These are phyloP conservation scores for Planococcus citri DNA, from an alignment of 1,140 invertebrate species.

Conservation along the genomic window DNA sequence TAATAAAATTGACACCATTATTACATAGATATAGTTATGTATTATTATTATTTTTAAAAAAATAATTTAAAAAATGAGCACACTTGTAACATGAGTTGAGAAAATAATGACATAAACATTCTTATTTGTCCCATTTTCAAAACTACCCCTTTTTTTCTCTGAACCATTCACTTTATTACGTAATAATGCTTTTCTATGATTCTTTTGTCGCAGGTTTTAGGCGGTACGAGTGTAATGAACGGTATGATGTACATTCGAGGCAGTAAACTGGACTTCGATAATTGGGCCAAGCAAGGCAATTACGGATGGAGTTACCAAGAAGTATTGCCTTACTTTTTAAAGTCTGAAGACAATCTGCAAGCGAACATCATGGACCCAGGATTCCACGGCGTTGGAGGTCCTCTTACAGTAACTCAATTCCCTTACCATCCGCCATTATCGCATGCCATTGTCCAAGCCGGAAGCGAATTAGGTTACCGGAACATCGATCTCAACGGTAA, in stretches of 20 bases:
- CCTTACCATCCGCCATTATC: constrained; percentile 75
- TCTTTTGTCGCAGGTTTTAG: constrained; percentile 47
- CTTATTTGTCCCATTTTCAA: no score
- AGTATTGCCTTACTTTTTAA: constrained; percentile 75
- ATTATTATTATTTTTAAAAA: no score
- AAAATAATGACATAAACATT: no score
- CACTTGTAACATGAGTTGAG: no score
- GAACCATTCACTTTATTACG: no score
- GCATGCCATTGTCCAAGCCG: constrained; percentile 65
- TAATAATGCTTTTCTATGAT: no score
- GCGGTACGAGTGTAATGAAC: constrained; percentile 87
- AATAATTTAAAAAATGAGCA: no score
- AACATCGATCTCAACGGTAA: constrained; percentile 73
- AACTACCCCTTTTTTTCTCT: no score
- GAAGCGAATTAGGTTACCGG: constrained; percentile 35
- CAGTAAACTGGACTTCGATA: constrained; percentile 76
- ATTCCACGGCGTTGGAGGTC: constrained; percentile 63
- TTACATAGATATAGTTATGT: no score
- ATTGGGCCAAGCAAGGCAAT: constrained; percentile 76
- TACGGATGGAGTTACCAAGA: constrained; percentile 82
- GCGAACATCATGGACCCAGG: constrained; percentile 57
- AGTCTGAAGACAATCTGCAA: constrained; percentile 67
- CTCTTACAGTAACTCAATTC: constrained; percentile 65
- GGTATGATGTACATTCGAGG: constrained; percentile 96
- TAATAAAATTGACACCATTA: no score